Evolutionary conservation across 2,797 vertebrate species (phyloP).

Genomic region (Sebastes vulpes): DNA sequence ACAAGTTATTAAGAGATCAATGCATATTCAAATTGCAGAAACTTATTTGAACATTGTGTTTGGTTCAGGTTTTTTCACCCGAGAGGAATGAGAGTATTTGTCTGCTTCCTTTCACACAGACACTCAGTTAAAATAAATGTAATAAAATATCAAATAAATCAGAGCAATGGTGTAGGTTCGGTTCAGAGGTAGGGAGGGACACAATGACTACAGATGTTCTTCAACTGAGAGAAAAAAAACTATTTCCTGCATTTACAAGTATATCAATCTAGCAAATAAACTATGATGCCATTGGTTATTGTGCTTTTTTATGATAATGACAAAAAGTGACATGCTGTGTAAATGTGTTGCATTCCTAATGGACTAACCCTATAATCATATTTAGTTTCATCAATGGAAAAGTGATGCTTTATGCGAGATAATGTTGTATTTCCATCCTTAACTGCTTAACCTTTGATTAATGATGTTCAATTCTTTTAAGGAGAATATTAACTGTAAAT

Average conservation of each 20-base stretch:
- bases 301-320: neutral
- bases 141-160: neutral
- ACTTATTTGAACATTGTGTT: conserved; percentile 8
- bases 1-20: conserved; percentile 41
- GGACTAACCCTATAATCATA: neutral
- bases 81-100: neutral
- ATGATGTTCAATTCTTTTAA: neutral
- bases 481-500: neutral
- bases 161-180: neutral
- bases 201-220: too few species aligned
- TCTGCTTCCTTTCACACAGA: neutral
- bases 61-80: neutral
- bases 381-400: neutral
- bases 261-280: neutral
- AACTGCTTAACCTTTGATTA: neutral
- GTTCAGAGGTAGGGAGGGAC: too few species aligned
- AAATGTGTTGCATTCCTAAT: neutral
- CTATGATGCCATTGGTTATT: neutral
- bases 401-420: neutral
- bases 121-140: neutral
- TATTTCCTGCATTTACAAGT: neutral
- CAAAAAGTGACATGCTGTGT: neutral
- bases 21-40: conserved; percentile 16
- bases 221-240: too few species aligned
- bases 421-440: neutral